phyloP scores from a whole-genome alignment of 2,113 vertebrate genomes.

The Baryphthengus martii region DNA sequence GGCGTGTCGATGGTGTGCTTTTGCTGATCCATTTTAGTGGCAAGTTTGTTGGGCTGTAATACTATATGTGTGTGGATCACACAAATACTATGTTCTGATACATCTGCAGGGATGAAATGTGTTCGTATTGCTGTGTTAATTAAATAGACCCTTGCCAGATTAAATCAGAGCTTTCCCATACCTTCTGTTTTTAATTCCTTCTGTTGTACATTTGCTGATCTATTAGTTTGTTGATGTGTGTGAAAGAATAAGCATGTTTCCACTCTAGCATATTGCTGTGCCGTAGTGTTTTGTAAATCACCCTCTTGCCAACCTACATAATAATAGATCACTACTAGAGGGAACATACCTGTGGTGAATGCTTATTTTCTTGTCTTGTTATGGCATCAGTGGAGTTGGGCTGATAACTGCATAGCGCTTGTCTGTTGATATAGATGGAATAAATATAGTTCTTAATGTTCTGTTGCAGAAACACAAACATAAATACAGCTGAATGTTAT shows the following conservation, averaged over 20 bases:
- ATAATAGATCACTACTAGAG: constrained; percentile 13
- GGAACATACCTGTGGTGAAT: constrained; percentile 65
- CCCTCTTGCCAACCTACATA: constrained; percentile 40
- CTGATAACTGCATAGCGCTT: constrained; percentile 22
- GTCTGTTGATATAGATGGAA: constrained; percentile 43
- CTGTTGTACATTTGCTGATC: neutral
- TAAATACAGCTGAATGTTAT: constrained; percentile 51
- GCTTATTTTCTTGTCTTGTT: constrained; percentile 48
- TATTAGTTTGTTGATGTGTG: constrained; percentile 16
- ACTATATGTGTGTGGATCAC: neutral
- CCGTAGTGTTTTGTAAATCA: constrained; percentile 27
- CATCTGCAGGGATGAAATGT: neutral
- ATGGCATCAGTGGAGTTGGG: neutral
- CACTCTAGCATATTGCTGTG: constrained; percentile 19
- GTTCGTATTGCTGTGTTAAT: neutral
- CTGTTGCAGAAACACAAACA: neutral
- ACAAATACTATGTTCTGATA: neutral
- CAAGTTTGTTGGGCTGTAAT: neutral
- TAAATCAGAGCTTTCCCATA: neutral
- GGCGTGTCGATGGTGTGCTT: neutral
- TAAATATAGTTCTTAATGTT: constrained; percentile 51
- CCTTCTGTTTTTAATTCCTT: constrained; percentile 3
- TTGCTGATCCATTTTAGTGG: neutral
- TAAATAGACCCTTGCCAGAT: neutral
- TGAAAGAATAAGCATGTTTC: constrained; percentile 32